Evolutionary conservation across 2,113 vertebrate genomes (phyloP).

Genomic region (Myanophis thanlyinensis): DNA sequence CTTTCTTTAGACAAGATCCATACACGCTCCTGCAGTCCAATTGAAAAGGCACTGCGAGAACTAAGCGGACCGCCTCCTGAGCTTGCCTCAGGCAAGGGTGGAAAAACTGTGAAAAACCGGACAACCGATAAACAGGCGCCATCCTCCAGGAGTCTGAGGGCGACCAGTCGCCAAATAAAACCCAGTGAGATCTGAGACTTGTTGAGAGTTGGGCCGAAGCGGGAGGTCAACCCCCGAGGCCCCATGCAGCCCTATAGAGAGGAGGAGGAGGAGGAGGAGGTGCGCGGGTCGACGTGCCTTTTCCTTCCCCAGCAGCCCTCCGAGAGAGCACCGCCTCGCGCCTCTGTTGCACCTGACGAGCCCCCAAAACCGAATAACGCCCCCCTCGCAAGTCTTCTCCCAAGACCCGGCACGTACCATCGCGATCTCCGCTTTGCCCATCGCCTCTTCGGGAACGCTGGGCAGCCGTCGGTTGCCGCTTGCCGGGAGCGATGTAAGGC

Average conservation of each 20-base stretch:
- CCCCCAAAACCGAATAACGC: background rate
- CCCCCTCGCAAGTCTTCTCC: too few relatives aligned
- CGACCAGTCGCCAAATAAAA: background rate
- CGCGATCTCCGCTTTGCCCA: constrained; percentile 1
- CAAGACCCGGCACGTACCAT: background rate
- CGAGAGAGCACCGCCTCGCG: background rate
- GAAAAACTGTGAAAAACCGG: background rate
- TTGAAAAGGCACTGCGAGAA: background rate
- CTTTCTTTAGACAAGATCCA: background rate
- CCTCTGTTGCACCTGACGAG: background rate
- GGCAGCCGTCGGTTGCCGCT: background rate
- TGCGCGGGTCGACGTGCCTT: background rate
- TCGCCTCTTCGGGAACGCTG: background rate
- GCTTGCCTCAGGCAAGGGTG: background rate
- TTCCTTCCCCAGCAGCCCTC: background rate
- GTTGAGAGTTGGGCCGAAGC: background rate
- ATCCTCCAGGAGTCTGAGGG: background rate
- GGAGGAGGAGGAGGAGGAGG: background rate
- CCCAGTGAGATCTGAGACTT: background rate
- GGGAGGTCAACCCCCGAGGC: background rate
- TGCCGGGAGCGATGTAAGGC: too few relatives aligned
- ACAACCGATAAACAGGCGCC: background rate
- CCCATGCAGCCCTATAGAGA: too few relatives aligned
- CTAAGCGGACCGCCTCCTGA: background rate
- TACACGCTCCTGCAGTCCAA: background rate